phyloP scores from a whole-genome alignment of 2,888 invertebrate genomes.

The Lithophane ornitopus region DNA sequence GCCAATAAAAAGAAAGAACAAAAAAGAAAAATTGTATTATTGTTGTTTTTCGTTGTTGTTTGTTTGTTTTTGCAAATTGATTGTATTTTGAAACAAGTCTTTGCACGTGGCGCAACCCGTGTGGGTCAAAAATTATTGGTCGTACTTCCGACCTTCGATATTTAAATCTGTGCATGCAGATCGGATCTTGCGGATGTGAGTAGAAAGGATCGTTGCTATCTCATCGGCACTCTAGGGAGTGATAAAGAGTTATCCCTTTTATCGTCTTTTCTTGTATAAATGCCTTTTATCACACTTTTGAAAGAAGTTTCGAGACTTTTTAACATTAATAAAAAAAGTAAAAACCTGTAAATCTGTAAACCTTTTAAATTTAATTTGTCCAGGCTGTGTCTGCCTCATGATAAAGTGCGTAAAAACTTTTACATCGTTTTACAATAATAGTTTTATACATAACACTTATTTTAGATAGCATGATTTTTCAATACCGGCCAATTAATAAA shows the following conservation, averaged over 20 bases:
- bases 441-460: too few relatives aligned
- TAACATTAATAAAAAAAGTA: too few relatives aligned
- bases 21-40: too few relatives aligned
- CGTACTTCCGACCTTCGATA: background rate
- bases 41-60: too few relatives aligned
- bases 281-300: background rate
- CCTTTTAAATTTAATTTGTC: too few relatives aligned
- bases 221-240: background rate
- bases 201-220: conserved; percentile 12
- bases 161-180: conserved; percentile 34
- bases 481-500: background rate
- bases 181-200: conserved; percentile 2
- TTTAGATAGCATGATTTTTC: background rate
- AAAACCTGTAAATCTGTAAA: too few relatives aligned
- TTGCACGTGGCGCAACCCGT: background rate
- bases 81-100: background rate
- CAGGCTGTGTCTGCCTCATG: too few relatives aligned
- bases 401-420: too few relatives aligned
- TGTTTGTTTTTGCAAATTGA: too few relatives aligned
- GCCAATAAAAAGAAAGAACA: too few relatives aligned
- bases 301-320: too few relatives aligned
- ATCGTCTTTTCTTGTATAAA: conserved; percentile 8
- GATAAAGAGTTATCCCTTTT: conserved; percentile 7
- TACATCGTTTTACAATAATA: too few relatives aligned
- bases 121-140: background rate